Percentiles rank a stretch among this genome's conserved stretches.
These are phyloP conservation scores for Microplitis manilae DNA, from an alignment of 2,888 invertebrate genomes.

Conservation along the genomic window DNA sequence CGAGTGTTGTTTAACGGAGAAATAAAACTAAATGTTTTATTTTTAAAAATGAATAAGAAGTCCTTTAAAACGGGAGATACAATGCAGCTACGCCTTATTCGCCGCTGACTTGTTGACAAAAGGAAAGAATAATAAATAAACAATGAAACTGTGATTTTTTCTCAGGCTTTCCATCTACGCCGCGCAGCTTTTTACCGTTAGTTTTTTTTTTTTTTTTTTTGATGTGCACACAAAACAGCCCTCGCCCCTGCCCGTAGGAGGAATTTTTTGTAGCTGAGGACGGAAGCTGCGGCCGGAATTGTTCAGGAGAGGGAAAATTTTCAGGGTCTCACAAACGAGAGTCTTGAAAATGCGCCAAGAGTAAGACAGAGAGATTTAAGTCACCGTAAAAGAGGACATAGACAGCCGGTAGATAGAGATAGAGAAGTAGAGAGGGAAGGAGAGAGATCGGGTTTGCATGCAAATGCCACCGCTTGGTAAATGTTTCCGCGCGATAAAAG, in stretches of 20 bases:
- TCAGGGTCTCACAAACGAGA: conserved; percentile 32
- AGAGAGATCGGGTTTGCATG: conserved; percentile 65
- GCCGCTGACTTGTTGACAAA: background rate
- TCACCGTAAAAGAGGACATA: conserved; percentile 6
- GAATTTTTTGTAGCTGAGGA: conserved; percentile 28
- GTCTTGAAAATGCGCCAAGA: conserved; percentile 46
- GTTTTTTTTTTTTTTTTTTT: background rate
- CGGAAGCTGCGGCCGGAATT: conserved; percentile 32
- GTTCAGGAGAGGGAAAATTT: conserved; percentile 36
- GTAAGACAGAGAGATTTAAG: conserved; percentile 44
- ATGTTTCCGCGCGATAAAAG: conserved; percentile 68
- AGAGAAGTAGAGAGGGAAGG: conserved; percentile 36
- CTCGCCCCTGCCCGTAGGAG: background rate
- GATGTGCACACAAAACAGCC: conserved; percentile 10
- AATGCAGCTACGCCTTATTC: background rate
- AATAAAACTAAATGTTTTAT: background rate
- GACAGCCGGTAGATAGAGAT: background rate
- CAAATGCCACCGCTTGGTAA: conserved; percentile 63
- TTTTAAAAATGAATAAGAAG: background rate
- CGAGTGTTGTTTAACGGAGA: too few relatives aligned
- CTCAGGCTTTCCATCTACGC: conserved; percentile 13
- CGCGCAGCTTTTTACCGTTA: background rate
- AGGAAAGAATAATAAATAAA: conserved; percentile 32
- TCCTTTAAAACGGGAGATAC: background rate
- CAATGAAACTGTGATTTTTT: conserved; percentile 36